Evolutionary conservation across 2,888 invertebrate species (phyloP).

Genomic region (Phytoseiulus persimilis): DNA sequence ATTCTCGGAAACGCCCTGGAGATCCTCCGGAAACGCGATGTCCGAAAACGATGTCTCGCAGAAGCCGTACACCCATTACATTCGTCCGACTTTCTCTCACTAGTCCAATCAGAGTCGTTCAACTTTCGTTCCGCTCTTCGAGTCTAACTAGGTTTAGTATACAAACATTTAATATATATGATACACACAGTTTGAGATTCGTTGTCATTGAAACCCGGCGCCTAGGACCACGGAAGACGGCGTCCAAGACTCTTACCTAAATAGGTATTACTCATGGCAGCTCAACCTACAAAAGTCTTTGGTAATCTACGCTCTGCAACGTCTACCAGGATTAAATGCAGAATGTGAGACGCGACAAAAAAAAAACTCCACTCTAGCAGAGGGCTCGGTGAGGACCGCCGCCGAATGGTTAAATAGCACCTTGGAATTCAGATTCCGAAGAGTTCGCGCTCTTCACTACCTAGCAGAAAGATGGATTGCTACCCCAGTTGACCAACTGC

Average conservation of each 20-base stretch:
- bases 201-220: slow-evolving; percentile 37
- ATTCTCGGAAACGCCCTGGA: too few species aligned
- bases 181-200: slow-evolving; percentile 36
- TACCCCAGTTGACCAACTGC: background rate
- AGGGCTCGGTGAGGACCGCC: background rate
- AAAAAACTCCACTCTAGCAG: background rate
- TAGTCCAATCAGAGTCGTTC: background rate
- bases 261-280: background rate
- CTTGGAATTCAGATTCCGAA: background rate
- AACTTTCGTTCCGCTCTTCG: background rate
- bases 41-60: background rate
- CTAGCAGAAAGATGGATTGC: background rate
- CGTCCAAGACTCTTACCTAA: background rate
- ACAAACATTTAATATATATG: background rate
- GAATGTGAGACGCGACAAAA: background rate
- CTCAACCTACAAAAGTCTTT: background rate
- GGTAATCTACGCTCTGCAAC: background rate
- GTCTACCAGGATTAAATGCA: background rate
- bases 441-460: background rate
- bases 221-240: background rate
- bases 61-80: background rate
- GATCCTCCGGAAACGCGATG: too few species aligned
- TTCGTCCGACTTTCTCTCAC: background rate
- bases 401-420: background rate
- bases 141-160: background rate